phyloP scores from a whole-genome alignment of 2,888 invertebrate species.

The Linyphia triangularis region DNA sequence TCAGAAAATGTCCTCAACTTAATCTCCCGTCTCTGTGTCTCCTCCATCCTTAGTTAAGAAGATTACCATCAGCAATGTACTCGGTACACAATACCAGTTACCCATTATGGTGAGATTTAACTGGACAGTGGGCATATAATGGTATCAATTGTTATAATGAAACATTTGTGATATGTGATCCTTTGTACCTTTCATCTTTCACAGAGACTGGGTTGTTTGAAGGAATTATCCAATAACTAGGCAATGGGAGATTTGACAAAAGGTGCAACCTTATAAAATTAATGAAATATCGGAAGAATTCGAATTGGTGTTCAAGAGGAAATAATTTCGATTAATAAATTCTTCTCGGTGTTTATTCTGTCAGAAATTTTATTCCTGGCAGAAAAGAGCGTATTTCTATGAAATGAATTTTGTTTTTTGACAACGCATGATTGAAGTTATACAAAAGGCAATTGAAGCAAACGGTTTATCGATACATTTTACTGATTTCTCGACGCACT shows the following conservation, averaged over 20 bases:
- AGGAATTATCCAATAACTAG: conserved; percentile 10
- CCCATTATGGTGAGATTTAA: conserved; percentile 43
- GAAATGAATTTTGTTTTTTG: too few species aligned
- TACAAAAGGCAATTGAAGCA: too few species aligned
- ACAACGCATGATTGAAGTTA: too few species aligned
- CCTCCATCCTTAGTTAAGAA: conserved; percentile 45
- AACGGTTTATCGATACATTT: too few species aligned
- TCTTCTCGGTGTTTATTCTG: too few species aligned
- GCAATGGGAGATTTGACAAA: background rate
- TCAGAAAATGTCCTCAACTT: background rate
- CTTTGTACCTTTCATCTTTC: conserved; percentile 37
- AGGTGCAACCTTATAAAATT: background rate
- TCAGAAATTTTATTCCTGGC: too few species aligned
- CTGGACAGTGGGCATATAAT: conserved; percentile 39
- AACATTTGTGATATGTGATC: conserved; percentile 26
- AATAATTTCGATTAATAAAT: too few species aligned
- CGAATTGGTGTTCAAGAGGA: too few species aligned
- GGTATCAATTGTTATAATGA: conserved; percentile 52
- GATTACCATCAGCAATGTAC: conserved; percentile 43
- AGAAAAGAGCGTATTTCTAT: too few species aligned
- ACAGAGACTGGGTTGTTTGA: conserved; percentile 17
- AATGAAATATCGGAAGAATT: background rate
- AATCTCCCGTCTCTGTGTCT: conserved; percentile 26
- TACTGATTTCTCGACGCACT: too few species aligned
- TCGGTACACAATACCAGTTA: conserved; percentile 34